These are phyloP conservation scores for Actinostola sp. DNA, from an alignment of 92 coral and sea anemone genomes.

Conservation along the genomic window DNA sequence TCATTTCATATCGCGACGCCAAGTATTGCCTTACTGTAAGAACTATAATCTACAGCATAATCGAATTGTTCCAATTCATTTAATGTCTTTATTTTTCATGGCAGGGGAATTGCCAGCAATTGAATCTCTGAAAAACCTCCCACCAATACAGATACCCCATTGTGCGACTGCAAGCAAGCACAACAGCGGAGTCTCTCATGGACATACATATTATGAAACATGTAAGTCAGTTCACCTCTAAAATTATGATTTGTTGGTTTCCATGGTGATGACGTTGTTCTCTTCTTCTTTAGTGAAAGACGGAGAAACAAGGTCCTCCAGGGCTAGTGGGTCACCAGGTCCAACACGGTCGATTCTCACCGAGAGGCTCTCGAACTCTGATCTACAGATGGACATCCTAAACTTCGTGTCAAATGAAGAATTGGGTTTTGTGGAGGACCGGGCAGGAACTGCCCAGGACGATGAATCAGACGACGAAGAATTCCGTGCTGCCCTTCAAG, in stretches of 20 bases:
- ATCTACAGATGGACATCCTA: constrained; percentile 68
- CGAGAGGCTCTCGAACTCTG: constrained; percentile 70
- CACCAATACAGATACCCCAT: constrained; percentile 46
- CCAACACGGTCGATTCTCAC: constrained; percentile 67
- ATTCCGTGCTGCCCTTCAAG: constrained; percentile 73
- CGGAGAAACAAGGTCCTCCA: constrained; percentile 37
- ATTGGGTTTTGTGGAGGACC: constrained; percentile 58
- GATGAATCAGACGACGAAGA: constrained; percentile 69
- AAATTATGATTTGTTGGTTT: neutral
- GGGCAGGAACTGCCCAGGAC: constrained; percentile 61
- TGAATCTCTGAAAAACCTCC: constrained; percentile 53
- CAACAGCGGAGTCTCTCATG: constrained; percentile 50
- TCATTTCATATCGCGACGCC: too few species aligned
- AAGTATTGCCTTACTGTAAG: neutral
- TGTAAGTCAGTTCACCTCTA: constrained; percentile 41
- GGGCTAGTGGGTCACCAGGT: constrained; percentile 54
- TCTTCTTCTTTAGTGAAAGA: constrained; percentile 37
- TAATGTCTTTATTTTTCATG: neutral
- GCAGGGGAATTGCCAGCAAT: constrained; percentile 61
- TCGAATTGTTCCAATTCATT: neutral
- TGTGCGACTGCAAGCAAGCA: constrained; percentile 41
- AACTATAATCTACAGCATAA: neutral
- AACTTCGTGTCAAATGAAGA: constrained; percentile 64
- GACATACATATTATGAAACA: constrained; percentile 48
- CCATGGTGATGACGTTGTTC: neutral